Percentiles rank a stretch among this genome's conserved stretches.
Conservation (phyloP, 1,140 invertebrate species). For the Cepaea nemoralis region DNA sequence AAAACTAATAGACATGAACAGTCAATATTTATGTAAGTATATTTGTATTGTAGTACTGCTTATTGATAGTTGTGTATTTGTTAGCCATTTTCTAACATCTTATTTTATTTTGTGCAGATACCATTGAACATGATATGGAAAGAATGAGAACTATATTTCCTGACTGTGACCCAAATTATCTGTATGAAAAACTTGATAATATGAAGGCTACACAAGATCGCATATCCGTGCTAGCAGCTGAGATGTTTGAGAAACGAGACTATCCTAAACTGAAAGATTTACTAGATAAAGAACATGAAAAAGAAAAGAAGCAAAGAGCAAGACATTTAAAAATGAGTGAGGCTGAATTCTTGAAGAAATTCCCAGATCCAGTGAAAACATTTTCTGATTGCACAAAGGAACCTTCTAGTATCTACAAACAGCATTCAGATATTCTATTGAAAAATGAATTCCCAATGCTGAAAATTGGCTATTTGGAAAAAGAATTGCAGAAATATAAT, state of each 20-base stretch:
- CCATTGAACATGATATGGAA: constrained; percentile 62
- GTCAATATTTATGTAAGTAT: too few relatives aligned
- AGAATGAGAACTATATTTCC: constrained; percentile 66
- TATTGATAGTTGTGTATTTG: too few relatives aligned
- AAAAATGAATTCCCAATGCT: constrained; percentile 64
- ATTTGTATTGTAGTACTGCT: too few relatives aligned
- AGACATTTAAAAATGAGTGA: constrained; percentile 70
- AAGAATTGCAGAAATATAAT: constrained; percentile 60
- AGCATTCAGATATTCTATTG: constrained; percentile 63
- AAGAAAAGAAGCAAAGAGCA: constrained; percentile 52
- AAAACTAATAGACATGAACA: too few relatives aligned
- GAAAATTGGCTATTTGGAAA: constrained; percentile 62
- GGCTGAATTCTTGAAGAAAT: constrained; percentile 74
- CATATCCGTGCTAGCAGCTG: constrained; percentile 56
- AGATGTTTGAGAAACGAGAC: constrained; percentile 70
- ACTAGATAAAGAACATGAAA: constrained; percentile 58
- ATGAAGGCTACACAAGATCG: constrained; percentile 49
- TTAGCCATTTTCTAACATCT: too few relatives aligned
- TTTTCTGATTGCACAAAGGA: constrained; percentile 72
- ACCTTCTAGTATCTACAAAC: constrained; percentile 64
- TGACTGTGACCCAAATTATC: constrained; percentile 75
- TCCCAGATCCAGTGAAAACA: constrained; percentile 74
- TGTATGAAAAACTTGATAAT: constrained; percentile 66
- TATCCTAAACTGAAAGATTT: constrained; percentile 75
- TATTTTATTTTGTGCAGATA: background rate